Conservation (phyloP, 2,113 vertebrate genomes). For the Cyanoliseus patagonus region DNA sequence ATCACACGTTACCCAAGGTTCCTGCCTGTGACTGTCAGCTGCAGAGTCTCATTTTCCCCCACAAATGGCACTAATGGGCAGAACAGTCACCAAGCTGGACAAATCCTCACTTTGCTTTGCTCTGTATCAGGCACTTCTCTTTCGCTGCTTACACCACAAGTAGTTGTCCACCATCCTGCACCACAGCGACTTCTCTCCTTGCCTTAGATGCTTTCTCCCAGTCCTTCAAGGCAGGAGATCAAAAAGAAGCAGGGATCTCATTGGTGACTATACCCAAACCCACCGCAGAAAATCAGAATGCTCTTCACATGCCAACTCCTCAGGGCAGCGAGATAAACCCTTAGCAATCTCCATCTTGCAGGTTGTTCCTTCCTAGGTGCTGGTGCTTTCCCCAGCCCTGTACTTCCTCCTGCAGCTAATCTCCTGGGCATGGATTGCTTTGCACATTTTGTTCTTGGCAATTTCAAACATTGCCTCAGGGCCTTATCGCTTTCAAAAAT, state of each 20-base stretch:
- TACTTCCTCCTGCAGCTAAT: not conserved
- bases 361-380: not conserved
- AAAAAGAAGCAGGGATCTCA: not conserved
- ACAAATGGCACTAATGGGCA: not conserved
- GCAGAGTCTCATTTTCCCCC: not conserved
- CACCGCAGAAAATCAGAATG: not conserved
- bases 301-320: not conserved
- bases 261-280: not conserved
- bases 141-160: fast-evolving
- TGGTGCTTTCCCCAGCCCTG: not conserved
- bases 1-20: not conserved
- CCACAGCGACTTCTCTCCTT: not conserved
- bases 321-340: not conserved
- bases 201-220: not conserved
- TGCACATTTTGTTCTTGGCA: slow-evolving; percentile 49
- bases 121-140: not conserved
- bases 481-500: slow-evolving; percentile 26
- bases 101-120: not conserved
- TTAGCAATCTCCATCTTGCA: not conserved
- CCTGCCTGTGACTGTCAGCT: not conserved
- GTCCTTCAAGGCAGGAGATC: not conserved
- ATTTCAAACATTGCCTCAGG: slow-evolving; percentile 7
- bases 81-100: not conserved
- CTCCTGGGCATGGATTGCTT: not conserved
- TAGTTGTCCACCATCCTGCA: not conserved